Conservation (phyloP, 2,113 vertebrate species). For the Vidua chalybeata region DNA sequence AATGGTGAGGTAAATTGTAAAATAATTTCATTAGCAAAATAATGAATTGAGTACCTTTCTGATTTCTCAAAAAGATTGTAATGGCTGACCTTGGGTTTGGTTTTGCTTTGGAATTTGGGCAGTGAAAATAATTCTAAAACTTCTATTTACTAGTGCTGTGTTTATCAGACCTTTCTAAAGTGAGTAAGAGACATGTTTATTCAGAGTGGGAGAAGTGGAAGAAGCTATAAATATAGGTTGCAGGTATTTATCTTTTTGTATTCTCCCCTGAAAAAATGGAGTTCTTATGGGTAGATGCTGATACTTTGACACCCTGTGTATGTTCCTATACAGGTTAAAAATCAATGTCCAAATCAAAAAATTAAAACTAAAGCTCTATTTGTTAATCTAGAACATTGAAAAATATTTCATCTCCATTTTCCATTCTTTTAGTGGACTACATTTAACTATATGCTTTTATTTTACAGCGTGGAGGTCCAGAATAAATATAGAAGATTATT, state of each 20-base stretch:
- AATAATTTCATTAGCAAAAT: not conserved
- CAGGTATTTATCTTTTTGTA: not conserved
- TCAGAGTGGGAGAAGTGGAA: not conserved
- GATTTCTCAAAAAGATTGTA: not conserved
- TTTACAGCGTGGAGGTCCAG: constrained; percentile 80
- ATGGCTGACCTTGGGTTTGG: not conserved
- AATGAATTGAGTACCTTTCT: not conserved
- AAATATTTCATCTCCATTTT: not conserved
- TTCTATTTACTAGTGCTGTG: not conserved
- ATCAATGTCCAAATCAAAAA: not conserved
- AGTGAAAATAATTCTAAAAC: not conserved
- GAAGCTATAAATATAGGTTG: not conserved
- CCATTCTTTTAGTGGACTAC: not conserved
- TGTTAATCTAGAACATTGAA: not conserved
- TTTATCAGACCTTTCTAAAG: not conserved
- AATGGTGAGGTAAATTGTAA: not conserved
- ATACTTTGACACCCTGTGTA: not conserved
- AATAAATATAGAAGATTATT: constrained; percentile 45
- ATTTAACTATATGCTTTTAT: not conserved
- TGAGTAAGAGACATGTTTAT: not conserved
- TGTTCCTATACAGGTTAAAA: not conserved
- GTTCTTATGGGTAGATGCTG: not conserved
- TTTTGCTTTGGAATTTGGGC: not conserved
- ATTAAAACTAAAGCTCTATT: not conserved
- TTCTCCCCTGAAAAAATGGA: not conserved